Evolutionary conservation across 2,113 vertebrate genomes (phyloP).

Genomic region (Nicator chloris): DNA sequence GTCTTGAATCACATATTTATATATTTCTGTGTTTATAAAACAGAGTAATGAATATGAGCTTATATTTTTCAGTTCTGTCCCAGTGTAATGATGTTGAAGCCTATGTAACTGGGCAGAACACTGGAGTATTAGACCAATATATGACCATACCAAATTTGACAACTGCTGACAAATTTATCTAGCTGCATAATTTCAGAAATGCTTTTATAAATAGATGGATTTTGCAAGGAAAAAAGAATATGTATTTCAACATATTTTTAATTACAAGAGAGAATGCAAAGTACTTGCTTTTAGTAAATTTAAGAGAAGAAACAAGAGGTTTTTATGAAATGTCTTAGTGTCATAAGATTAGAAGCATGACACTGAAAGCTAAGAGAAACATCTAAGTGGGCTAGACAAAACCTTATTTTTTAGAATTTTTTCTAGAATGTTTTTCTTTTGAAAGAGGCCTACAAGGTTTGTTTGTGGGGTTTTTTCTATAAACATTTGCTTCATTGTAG

Average conservation of each 20-base stretch:
- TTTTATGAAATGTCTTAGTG: conserved; percentile 20
- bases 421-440: conserved; percentile 33
- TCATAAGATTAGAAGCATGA: not conserved
- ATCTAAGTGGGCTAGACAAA: conserved; percentile 44
- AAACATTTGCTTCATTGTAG: conserved; percentile 66
- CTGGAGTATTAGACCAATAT: not conserved
- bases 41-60: not conserved
- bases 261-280: not conserved
- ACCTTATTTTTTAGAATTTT: conserved; percentile 25
- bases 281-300: conserved; percentile 8
- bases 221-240: not conserved
- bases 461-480: not conserved
- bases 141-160: not conserved
- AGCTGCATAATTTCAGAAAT: not conserved
- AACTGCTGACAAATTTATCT: not conserved
- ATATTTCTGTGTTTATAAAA: not conserved
- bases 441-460: not conserved
- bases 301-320: conserved; percentile 1
- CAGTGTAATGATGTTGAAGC: not conserved
- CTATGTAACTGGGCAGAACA: not conserved
- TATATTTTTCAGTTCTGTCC: not conserved
- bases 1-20: not conserved
- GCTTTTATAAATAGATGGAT: not conserved
- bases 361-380: conserved; percentile 45
- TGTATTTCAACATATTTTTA: not conserved